Conservation (phyloP, 2,113 vertebrate species). For the Aix galericulata region DNA sequence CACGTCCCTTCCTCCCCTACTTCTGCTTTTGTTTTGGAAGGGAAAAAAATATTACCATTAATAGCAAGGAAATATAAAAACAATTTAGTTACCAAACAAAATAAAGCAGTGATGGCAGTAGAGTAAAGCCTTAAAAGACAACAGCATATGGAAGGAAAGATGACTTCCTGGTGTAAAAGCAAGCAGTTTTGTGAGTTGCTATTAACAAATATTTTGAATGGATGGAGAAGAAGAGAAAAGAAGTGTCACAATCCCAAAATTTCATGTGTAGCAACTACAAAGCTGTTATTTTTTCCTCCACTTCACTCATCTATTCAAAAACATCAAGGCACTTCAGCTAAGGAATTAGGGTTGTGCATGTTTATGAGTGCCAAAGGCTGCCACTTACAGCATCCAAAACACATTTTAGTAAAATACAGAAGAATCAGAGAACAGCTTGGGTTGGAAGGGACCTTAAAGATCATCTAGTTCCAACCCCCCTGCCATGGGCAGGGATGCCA, state of each 20-base stretch:
- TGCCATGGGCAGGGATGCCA: too few relatives aligned
- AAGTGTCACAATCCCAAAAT: neutral
- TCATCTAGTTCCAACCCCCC: too few relatives aligned
- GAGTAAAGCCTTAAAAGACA: neutral
- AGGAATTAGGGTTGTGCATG: neutral
- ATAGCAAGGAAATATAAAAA: neutral
- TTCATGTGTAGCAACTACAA: neutral
- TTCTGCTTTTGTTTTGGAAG: neutral
- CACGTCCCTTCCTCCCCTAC: neutral
- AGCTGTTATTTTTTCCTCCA: neutral
- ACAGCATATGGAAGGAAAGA: neutral
- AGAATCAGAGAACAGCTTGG: too few relatives aligned
- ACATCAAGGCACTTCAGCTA: neutral
- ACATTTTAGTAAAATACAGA: neutral
- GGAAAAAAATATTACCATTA: neutral
- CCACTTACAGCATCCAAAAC: neutral
- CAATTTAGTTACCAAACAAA: neutral
- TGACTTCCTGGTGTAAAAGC: neutral
- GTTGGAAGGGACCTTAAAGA: too few relatives aligned
- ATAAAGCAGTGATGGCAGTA: neutral
- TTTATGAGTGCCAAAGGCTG: neutral
- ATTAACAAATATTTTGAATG: neutral
- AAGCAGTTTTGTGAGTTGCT: neutral
- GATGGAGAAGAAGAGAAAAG: neutral
- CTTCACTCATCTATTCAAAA: neutral